Evolutionary conservation across 1,140 invertebrate species (phyloP).

Genomic region (Psilanteris sp.): DNA sequence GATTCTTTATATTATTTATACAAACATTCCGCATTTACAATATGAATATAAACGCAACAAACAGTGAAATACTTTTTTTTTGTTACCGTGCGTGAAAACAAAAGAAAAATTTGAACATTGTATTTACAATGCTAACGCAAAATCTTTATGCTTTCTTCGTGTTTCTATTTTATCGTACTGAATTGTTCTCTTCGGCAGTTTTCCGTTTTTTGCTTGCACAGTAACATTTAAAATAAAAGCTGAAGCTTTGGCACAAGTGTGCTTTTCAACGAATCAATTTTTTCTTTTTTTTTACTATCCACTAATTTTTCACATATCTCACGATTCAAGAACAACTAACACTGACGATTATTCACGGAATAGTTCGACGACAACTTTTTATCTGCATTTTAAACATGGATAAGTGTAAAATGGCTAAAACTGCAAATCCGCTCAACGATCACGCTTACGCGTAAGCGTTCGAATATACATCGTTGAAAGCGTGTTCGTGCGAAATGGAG

Average conservation of each 20-base stretch:
- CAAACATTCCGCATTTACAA: too few species aligned
- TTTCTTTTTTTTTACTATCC: background rate
- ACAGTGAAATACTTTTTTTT: too few species aligned
- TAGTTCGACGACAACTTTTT: conserved; percentile 28
- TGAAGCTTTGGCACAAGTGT: too few species aligned
- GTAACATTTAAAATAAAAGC: too few species aligned
- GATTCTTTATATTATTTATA: too few species aligned
- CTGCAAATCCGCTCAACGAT: conserved; percentile 52
- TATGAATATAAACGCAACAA: too few species aligned
- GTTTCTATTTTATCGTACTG: background rate
- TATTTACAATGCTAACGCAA: too few species aligned
- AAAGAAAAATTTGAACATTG: too few species aligned
- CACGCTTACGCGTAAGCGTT: conserved; percentile 53
- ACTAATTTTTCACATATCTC: conserved; percentile 25
- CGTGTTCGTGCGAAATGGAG: conserved; percentile 71
- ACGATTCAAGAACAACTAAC: conserved; percentile 15
- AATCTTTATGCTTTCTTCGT: too few species aligned
- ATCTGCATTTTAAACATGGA: conserved; percentile 25
- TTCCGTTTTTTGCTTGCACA: background rate
- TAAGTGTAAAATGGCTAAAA: conserved; percentile 38
- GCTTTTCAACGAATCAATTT: conserved; percentile 16
- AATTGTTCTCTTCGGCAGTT: conserved; percentile 23
- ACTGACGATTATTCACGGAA: conserved; percentile 21
- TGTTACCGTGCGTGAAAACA: too few species aligned
- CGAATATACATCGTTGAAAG: conserved; percentile 65